These are phyloP conservation scores for Caenorhabditis macrosperma DNA, from an alignment of 2,888 invertebrate species.

Conservation along the genomic window DNA sequence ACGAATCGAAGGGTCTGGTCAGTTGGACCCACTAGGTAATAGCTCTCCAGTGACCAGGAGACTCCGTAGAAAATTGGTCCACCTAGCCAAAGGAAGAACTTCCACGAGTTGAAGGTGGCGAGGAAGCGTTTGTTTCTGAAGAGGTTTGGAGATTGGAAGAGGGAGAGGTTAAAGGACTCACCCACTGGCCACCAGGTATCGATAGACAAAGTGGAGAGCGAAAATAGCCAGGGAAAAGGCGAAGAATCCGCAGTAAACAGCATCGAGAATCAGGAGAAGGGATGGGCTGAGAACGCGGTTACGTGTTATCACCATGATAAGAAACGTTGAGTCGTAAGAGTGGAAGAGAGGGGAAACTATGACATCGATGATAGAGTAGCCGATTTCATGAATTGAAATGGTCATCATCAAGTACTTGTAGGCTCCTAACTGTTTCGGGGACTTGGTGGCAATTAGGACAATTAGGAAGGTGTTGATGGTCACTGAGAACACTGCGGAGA, in stretches of 20 bases:
- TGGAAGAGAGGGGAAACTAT: not conserved
- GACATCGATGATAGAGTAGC: conserved; percentile 9
- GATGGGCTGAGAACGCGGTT: not conserved
- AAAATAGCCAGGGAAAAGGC: conserved; percentile 8
- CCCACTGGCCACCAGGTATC: conserved; percentile 17
- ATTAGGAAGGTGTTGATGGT: conserved; percentile 3
- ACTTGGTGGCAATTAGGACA: not conserved
- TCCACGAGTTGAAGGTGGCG: not conserved
- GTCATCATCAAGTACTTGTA: conserved; percentile 7
- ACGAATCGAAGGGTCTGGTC: not conserved
- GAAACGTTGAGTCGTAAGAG: not conserved
- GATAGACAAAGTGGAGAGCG: conserved; percentile 12
- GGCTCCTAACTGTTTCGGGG: conserved; percentile 3
- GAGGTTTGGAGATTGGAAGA: not conserved
- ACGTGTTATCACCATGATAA: not conserved
- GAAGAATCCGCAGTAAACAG: conserved; percentile 7
- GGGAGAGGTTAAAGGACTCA: too few relatives aligned
- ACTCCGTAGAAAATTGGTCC: not conserved
- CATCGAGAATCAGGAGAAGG: not conserved
- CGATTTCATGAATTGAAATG: conserved; percentile 1
- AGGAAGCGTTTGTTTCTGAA: not conserved
- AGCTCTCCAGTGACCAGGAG: not conserved
- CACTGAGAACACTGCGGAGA: not conserved
- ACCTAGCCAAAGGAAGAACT: not conserved
- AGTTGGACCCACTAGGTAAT: not conserved